Evolutionary conservation across 2,797 vertebrate genomes (phyloP).

Genomic region (Eidolon dupreanum): DNA sequence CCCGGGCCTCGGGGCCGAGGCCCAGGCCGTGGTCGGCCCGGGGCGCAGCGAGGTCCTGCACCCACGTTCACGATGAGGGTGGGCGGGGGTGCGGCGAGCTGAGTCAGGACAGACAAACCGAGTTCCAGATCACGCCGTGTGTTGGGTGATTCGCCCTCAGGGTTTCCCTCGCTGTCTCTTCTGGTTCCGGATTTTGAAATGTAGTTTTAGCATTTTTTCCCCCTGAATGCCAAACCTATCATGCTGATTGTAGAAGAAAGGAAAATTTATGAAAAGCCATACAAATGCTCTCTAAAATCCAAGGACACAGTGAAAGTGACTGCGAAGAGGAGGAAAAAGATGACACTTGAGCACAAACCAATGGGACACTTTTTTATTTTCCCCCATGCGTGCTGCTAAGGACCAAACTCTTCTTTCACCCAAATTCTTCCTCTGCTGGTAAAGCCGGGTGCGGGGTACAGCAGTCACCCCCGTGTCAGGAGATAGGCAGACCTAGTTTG

Average conservation of each 20-base stretch:
- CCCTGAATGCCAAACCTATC: neutral
- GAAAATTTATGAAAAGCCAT: neutral
- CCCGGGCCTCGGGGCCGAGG: neutral
- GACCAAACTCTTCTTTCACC: neutral
- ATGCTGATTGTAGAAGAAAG: neutral
- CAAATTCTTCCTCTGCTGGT: neutral
- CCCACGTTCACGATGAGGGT: neutral
- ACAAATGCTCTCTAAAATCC: neutral
- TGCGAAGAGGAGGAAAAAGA: neutral
- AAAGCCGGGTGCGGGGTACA: fast-evolving
- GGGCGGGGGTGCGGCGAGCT: neutral
- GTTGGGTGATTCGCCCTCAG: neutral
- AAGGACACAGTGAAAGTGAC: neutral
- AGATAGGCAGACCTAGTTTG: neutral
- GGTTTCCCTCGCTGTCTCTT: neutral
- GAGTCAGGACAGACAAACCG: neutral
- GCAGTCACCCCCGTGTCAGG: neutral
- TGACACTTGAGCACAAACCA: no score
- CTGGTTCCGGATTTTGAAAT: neutral
- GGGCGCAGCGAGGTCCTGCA: no score
- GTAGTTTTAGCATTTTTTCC: neutral
- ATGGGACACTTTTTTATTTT: neutral
- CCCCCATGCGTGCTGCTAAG: neutral
- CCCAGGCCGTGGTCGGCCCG: neutral
- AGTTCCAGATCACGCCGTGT: neutral